Percentiles rank a stretch among this genome's conserved stretches.
Evolutionary conservation across 2,888 invertebrate genomes (phyloP).

Genomic region (Drosophila mimica): DNA sequence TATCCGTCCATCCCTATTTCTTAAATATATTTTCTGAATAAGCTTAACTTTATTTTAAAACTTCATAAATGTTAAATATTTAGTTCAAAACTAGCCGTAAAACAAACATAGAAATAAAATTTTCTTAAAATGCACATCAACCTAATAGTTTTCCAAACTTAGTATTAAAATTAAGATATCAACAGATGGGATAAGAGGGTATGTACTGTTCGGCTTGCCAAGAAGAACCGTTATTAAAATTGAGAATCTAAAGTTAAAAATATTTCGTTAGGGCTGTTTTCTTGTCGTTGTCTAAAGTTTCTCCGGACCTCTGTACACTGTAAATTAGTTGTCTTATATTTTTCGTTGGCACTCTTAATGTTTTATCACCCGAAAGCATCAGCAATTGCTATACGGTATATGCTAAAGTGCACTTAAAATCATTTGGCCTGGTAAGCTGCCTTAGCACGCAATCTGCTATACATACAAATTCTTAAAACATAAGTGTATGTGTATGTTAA

Average conservation of each 20-base stretch:
- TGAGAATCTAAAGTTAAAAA: not conserved
- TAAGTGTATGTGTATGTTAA: slow-evolving; percentile 14
- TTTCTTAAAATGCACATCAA: not conserved
- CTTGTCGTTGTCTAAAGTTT: not conserved
- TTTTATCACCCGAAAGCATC: slow-evolving; percentile 61
- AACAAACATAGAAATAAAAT: not conserved
- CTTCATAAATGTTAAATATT: not conserved
- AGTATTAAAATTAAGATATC: not conserved
- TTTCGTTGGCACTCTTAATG: slow-evolving; percentile 41
- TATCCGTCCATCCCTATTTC: not conserved
- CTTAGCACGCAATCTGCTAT: not conserved
- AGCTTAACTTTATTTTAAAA: not conserved
- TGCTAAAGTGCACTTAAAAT: slow-evolving; percentile 14
- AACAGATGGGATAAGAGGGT: not conserved
- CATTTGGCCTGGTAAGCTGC: slow-evolving; percentile 11
- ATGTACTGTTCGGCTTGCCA: too few relatives aligned
- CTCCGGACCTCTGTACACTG: not conserved
- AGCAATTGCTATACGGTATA: slow-evolving; percentile 19
- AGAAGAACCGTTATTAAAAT: not conserved
- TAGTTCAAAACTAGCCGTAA: not conserved
- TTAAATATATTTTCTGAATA: not conserved
- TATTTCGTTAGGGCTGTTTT: not conserved
- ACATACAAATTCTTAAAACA: slow-evolving; percentile 33
- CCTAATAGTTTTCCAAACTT: not conserved
- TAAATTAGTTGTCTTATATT: slow-evolving; percentile 5